Evolutionary conservation across 2,113 vertebrate species (phyloP), one percentile per base, ranked within the genome.

Genomic region (Paralichthys olivaceus): DNA sequence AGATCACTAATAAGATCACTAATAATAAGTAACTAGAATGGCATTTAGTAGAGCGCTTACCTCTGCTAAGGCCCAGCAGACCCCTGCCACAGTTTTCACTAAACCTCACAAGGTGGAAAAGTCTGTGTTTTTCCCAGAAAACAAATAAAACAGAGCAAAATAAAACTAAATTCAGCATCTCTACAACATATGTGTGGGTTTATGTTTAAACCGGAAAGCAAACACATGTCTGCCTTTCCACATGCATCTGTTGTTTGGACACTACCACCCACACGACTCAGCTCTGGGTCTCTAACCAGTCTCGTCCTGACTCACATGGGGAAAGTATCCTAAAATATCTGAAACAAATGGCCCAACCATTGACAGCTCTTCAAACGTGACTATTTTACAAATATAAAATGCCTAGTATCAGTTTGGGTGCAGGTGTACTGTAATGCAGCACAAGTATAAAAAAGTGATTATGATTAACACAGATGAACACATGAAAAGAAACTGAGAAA

Each of bases 241-340:
- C 2, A 5, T 83, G 80, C 84, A 86, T 86, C 90, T 88, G 87
- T 75, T 87, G 82, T 89, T 89, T 79, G 34, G 84, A 81, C 77
- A 14, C 57, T 54, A n/a, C 61, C 86, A 34, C 87, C 86, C 75
- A 88, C 84, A 3, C 76, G 15, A n/a, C 22, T 25, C 83, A 45
- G 69, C 45, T 23, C 47, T 1, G 53, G 63, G 32, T 63, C 73
- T 29, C 56, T 6, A 20, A 47, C 54, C n/a, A 25, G 19, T 1
- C 17, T 53, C 19, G 14, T 53, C 56, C 29, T 12, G 34, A 4
- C 43, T 34, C 20, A 22, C 6, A 2, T 17, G n/a, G 66, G 20
- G 45, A 0, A 26, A 25, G 17, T 3, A 1, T 20, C 4, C 8
- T 34, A 32, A 0, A 25, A 49, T 28, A 77, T 57, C 51, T 29